A percentile compares a stretch with the other conserved stretches of the same genome.
Conservation (phyloP, 2,797 vertebrate genomes). For the Dendrocincla fuliginosa region DNA sequence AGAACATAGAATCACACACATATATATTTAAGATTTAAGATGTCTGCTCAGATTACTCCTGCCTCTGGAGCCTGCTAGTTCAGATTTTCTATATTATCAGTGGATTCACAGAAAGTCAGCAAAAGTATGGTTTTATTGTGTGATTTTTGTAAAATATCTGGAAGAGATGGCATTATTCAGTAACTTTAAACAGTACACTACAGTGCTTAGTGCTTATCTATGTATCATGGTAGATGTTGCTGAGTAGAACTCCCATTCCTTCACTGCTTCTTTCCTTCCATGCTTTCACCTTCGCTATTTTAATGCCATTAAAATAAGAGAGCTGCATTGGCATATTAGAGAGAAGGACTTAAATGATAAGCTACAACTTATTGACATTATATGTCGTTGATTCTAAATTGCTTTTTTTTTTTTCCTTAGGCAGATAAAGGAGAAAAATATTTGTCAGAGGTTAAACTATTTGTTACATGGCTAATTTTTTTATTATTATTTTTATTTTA, state of each 20-base stretch:
- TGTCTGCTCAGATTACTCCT: neutral
- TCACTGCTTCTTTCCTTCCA: neutral
- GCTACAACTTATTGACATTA: neutral
- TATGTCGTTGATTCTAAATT: neutral
- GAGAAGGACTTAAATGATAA: neutral
- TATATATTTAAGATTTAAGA: neutral
- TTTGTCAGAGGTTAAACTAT: neutral
- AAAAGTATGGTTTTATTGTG: neutral
- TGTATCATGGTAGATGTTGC: rapidly evolving
- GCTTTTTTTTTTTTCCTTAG: neutral
- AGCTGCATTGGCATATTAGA: neutral
- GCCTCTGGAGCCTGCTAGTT: neutral
- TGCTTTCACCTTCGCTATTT: neutral
- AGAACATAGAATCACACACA: neutral
- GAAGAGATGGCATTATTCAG: neutral
- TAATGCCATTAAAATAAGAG: neutral
- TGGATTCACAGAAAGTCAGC: neutral
- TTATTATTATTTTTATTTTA: neutral
- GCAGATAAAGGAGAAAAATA: neutral
- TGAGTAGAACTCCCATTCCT: neutral
- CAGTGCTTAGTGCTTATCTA: neutral
- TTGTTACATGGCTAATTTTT: neutral
- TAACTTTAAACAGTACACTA: neutral
- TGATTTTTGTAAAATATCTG: neutral
- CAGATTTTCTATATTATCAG: neutral